phyloP scores from a whole-genome alignment of 2,113 vertebrate species.

The Acrocephalus arundinaceus region DNA sequence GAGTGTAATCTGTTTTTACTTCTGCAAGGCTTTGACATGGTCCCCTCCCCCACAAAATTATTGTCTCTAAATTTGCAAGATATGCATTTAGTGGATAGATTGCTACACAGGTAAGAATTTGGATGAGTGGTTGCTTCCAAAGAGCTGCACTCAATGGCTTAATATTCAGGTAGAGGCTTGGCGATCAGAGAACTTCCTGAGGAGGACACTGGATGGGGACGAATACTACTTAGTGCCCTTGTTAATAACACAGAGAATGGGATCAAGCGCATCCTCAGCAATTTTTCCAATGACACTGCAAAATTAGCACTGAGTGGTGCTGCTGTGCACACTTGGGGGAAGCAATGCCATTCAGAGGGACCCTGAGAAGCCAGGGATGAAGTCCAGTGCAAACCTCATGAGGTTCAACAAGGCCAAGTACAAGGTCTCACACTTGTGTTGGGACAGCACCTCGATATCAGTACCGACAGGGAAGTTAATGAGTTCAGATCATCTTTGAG shows the following conservation, averaged over 20 bases:
- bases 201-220: fast-evolving
- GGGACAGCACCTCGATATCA: fast-evolving
- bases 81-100: background rate
- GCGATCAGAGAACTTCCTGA: background rate
- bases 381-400: fast-evolving
- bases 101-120: background rate
- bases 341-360: background rate
- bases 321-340: background rate
- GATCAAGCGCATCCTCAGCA: fast-evolving
- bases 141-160: background rate
- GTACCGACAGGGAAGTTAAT: background rate
- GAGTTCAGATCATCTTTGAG: background rate
- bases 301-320: background rate
- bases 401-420: background rate
- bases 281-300: background rate
- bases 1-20: background rate
- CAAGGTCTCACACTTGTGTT: fast-evolving
- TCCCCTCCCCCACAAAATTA: background rate
- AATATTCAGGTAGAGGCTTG: background rate
- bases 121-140: background rate
- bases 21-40: background rate
- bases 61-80: background rate
- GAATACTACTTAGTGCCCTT: background rate
- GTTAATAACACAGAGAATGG: background rate
- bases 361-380: background rate